phyloP scores from a whole-genome alignment of 2,888 invertebrate species.

The Melanophora roralis region DNA sequence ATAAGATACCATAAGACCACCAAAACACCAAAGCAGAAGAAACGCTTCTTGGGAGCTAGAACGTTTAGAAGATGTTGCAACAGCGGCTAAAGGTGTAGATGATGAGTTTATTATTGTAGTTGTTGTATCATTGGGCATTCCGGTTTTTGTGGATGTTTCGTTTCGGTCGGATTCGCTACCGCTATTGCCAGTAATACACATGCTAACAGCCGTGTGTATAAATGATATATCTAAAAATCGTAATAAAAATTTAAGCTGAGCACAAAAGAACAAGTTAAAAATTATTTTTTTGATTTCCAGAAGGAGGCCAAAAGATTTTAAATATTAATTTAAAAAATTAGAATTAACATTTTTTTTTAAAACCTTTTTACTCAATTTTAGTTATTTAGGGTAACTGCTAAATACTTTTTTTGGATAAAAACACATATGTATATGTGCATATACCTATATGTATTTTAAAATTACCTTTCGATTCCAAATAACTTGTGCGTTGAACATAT shows the following conservation, averaged over 20 bases:
- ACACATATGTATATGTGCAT: too few relatives aligned
- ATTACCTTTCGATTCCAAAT: constrained; percentile 87
- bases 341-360: too few relatives aligned
- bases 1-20: constrained; percentile 93
- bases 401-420: too few relatives aligned
- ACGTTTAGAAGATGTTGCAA: constrained; percentile 71
- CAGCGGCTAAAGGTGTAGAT: constrained; percentile 53
- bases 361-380: too few relatives aligned
- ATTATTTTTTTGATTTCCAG: not conserved
- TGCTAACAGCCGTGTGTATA: constrained; percentile 72
- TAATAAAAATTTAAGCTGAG: not conserved
- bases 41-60: constrained; percentile 80
- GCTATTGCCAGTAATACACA: constrained; percentile 74
- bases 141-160: constrained; percentile 77
- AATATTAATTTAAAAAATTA: too few relatives aligned
- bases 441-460: not conserved
- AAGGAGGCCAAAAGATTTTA: too few relatives aligned
- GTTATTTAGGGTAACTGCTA: too few relatives aligned
- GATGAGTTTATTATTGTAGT: constrained; percentile 70
- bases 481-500: constrained; percentile 87
- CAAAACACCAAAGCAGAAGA: constrained; percentile 86
- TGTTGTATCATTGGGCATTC: constrained; percentile 25
- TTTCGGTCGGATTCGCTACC: constrained; percentile 76
- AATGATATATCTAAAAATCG: constrained; percentile 67
- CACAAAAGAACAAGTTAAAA: not conserved